Evolutionary conservation across 2,797 vertebrate species (phyloP), one percentile per base, ranked within the genome.

Genomic region (Scolopax rusticola): DNA sequence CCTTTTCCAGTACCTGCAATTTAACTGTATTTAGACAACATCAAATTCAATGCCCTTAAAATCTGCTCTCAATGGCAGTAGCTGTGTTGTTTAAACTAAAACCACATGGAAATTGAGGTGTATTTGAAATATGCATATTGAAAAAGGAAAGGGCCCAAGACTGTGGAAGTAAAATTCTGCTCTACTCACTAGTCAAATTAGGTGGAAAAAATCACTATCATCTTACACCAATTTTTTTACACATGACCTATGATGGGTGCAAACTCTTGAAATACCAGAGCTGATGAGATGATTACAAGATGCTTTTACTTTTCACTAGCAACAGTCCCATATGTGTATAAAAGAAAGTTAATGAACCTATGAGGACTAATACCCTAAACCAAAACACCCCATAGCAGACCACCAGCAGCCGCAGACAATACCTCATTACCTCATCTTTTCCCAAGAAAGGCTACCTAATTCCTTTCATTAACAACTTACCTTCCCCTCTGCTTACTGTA

Each of bases 401-500:
- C 57, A 28, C 36, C 18, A 14, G 27, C 48, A 45, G 65, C 32
- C 19, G 40, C 51, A 41, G 78, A 43, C 19, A 30, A 27, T 27
- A 47, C 41, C 19, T 85, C 40, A 40, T 48, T 27, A 47, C 41
- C 19, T 85, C 40, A 40, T 48, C 18, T 43, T 80, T 56, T 41
- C 41, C 54, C 23, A 67, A 56, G 57, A 69, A 69, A 67, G 40
- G 21, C 33, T 45, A 25, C 40, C 32, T 38, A 68, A 68, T 53
- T 65, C 53, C 47, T 32, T 25, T 24, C 15, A 33, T 64, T 41
- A 27, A 25, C 20, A n/a, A 70, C 98, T 97, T 94, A 98, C 99
- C 98, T 82, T 99, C 98, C n/a, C 98, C 98, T 87, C 96, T 98
- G 97, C 98, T 99, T 89, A 99, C 93, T 60, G 97, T 95, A 68